Evolutionary conservation across 1,140 invertebrate genomes (phyloP), one percentile per base, ranked within the genome.

Genomic region (Eciton burchellii): DNA sequence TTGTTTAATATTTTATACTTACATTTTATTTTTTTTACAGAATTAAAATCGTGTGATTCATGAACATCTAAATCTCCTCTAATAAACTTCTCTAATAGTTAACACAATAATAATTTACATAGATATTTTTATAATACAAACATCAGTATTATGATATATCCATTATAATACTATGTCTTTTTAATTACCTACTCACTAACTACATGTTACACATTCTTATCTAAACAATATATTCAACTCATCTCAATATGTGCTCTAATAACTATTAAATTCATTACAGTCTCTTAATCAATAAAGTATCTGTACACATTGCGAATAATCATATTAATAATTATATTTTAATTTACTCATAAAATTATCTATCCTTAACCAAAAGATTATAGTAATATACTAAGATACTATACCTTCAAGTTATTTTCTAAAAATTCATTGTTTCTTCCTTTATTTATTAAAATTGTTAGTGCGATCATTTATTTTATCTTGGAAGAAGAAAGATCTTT

Each of bases 401-500:
- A 73, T 89, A 88, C 21, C 63, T 65, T 88, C 87, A 84, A 86
- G 71, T 81, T 90, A 91, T 84, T 79, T 83, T 87, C 81, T 85
- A 86, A 85, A 90, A 60, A 88, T 89, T 90, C 72, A 83, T 86
- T 77, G 49, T 83, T 70, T 83, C 65, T 86, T 87, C 68, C 57
- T 70, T 49, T 85, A 71, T 49, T 83, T 70, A 82, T 86, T 84
- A 82, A 77, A 59, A 41, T 87, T 60, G 81, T 76, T 88, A 90
- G 26, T 84, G 62, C 77, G 74, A 83, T 83, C 83, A 88, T 74
- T 87, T 77, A 83, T 26, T 65, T 83, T 84, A 84, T 88, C 65
- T 89, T 88, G 79, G 89, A 90, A 90, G 88, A 87, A 82, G 89
- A 90, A 35, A 35, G 35, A 79, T 88, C 79, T 90, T 35, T 26